phyloP scores from a whole-genome alignment of 2,797 vertebrate genomes.

The Hephaestus fuliginosus region DNA sequence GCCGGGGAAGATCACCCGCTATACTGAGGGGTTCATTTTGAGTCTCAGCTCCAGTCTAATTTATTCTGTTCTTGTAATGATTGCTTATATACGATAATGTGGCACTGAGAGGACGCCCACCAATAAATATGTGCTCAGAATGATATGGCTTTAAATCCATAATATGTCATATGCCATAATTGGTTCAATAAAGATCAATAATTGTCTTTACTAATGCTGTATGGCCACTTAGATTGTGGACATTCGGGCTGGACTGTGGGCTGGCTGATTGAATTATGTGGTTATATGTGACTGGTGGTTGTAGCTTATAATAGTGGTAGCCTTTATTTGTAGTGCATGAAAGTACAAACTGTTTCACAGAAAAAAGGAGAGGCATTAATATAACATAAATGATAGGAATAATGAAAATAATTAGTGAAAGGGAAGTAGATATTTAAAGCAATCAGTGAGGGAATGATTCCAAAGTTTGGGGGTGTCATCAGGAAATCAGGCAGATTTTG shows the following conservation, averaged over 20 bases:
- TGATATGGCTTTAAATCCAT: not conserved
- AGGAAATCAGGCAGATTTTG: not conserved
- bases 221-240: not conserved
- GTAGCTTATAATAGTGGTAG: not conserved
- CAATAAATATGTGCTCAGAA: slow-evolving; percentile 18
- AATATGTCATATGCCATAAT: not conserved
- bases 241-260: not conserved
- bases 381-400: not conserved
- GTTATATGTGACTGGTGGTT: slow-evolving; percentile 3
- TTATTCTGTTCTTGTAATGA: slow-evolving; percentile 40
- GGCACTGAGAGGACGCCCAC: slow-evolving; percentile 38
- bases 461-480: not conserved
- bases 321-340: not conserved
- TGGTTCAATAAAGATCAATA: slow-evolving; percentile 1
- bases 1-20: slow-evolving; percentile 28
- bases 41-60: slow-evolving; percentile 30
- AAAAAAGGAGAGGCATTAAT: too few relatives aligned
- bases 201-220: not conserved
- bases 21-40: slow-evolving; percentile 45
- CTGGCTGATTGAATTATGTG: not conserved
- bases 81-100: slow-evolving; percentile 34
- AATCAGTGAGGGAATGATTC: not conserved
- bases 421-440: not conserved
- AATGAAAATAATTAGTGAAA: not conserved
- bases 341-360: not conserved